These are phyloP conservation scores for Patiria pectinifera DNA, from an alignment of 53 echinoderm and acorn worm genomes.

Conservation along the genomic window DNA sequence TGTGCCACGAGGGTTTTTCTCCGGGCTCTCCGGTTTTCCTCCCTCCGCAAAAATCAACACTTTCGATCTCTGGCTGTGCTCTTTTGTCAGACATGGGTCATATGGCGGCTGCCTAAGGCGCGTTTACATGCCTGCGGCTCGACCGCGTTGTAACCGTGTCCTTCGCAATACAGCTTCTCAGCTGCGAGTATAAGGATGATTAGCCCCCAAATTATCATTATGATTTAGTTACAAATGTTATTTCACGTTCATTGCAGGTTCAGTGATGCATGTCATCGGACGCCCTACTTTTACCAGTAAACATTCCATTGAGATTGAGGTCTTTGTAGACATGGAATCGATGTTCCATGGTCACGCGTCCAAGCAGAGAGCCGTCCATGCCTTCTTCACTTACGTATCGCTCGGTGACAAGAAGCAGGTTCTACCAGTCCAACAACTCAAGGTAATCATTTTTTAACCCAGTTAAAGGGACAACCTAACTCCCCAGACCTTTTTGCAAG, in stretches of 20 bases:
- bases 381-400: conserved; percentile 75
- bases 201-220: background rate
- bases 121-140: too few relatives aligned
- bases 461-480: too few relatives aligned
- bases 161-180: too few relatives aligned
- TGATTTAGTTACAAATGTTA: background rate
- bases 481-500: too few relatives aligned
- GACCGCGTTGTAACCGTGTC: too few relatives aligned
- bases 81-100: too few relatives aligned
- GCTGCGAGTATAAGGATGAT: too few relatives aligned
- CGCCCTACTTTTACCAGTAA: conserved; percentile 70
- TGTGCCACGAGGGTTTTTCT: too few relatives aligned
- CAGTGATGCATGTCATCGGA: conserved; percentile 65
- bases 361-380: conserved; percentile 72
- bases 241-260: conserved; percentile 22
- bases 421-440: conserved; percentile 53
- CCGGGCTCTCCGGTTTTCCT: too few relatives aligned
- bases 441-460: conserved; percentile 43
- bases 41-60: too few relatives aligned
- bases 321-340: conserved; percentile 70
- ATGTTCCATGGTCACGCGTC: conserved; percentile 50
- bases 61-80: too few relatives aligned
- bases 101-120: too few relatives aligned
- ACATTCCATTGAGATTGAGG: conserved; percentile 72
- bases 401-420: conserved; percentile 50